Evolutionary conservation across 2,113 vertebrate genomes (phyloP).

Genomic region (Rhagologus leucostigma): DNA sequence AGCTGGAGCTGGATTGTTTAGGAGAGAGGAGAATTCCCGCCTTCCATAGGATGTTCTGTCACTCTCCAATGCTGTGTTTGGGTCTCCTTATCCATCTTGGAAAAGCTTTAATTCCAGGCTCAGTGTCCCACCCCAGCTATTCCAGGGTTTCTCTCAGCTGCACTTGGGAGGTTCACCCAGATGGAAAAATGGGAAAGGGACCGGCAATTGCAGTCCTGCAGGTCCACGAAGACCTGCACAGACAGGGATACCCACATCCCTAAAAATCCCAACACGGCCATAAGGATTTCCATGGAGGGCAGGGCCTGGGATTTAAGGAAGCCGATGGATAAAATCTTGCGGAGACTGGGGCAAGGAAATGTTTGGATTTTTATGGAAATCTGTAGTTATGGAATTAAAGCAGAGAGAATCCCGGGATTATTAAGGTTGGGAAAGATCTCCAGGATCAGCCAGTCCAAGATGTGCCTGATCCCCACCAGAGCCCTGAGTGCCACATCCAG

Average conservation of each 20-base stretch:
- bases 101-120: background rate
- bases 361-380: background rate
- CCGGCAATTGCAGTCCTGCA: background rate
- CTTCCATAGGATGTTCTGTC: accelerated
- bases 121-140: accelerated
- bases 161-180: accelerated
- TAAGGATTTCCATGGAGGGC: accelerated
- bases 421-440: background rate
- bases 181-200: background rate
- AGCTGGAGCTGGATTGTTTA: background rate
- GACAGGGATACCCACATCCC: background rate
- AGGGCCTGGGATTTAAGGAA: background rate
- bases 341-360: accelerated
- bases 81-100: background rate
- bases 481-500: background rate
- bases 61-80: background rate
- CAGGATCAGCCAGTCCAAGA: accelerated
- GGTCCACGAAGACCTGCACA: no score
- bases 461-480: accelerated
- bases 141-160: background rate
- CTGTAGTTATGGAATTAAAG: background rate
- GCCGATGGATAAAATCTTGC: background rate
- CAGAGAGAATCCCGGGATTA: background rate
- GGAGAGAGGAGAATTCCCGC: background rate
- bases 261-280: background rate